A percentile compares a stretch with the other conserved stretches of the same genome.
phyloP scores from a whole-genome alignment of 2,888 invertebrate genomes.

The Ischnura elegans region DNA sequence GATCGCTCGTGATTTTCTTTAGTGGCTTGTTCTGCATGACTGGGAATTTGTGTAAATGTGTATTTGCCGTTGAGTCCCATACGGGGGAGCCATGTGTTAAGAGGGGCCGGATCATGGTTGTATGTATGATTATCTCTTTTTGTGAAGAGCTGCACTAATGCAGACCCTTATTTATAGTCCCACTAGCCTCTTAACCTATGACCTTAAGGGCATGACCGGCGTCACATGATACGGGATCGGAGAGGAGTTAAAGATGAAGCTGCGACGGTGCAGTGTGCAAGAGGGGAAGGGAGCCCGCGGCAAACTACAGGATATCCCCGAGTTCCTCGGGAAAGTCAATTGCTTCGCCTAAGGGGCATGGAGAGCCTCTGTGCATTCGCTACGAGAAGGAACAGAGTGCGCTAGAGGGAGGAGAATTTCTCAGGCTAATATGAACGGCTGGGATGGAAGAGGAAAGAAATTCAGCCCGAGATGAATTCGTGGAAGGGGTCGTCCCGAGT shows the following conservation, averaged over 20 bases:
- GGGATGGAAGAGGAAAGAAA: not conserved
- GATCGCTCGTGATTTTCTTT: too few species aligned
- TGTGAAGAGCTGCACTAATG: too few species aligned
- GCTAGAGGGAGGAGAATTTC: not conserved
- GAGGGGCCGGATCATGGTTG: too few species aligned
- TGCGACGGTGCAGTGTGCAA: not conserved
- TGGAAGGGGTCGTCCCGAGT: not conserved
- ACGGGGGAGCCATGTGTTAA: too few species aligned
- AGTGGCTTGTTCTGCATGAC: too few species aligned
- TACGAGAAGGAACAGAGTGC: too few species aligned
- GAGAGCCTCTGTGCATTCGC: not conserved
- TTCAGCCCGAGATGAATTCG: not conserved
- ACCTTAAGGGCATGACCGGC: not conserved
- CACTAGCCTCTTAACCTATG: not conserved
- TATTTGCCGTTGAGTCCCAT: too few species aligned
- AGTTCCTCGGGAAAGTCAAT: constrained; percentile 43
- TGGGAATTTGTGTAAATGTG: too few species aligned
- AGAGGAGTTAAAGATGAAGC: not conserved
- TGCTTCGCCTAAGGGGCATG: constrained; percentile 1
- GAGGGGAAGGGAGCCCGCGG: not conserved
- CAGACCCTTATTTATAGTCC: not conserved
- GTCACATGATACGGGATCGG: not conserved
- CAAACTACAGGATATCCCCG: not conserved
- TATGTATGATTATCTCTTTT: too few species aligned
- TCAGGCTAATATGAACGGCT: not conserved